Base-by-base conservation (phyloP, 2,888 invertebrate species). In the Andrena bucephala region DNA sequence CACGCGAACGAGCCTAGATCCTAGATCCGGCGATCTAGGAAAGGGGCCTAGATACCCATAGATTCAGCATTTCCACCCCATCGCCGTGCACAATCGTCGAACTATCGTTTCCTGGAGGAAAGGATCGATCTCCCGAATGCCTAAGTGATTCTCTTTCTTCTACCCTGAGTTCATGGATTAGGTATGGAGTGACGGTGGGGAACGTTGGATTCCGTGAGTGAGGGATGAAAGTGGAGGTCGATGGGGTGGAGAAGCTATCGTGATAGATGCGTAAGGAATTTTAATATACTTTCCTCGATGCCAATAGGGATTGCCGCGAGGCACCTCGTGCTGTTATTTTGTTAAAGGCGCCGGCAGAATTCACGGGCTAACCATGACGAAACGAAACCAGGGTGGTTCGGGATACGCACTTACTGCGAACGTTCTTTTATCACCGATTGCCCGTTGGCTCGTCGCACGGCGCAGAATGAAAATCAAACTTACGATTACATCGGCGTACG, bases 331-430 rank as follows among this genome's bases (percentile, higher is more conserved):
- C 70, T 83, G 68, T 81, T 71, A 77, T 75, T 84, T 78, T 83
- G 78, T 84, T 78, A 83, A 60, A 24, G 24, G 57, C 66, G 74
- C 52, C 27, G 27, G 29, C 16, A 13, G 59, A 52, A 63, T 76
- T 62, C 52, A 67, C 67, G 42, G 63, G 20, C 57, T 33, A 52
- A 60, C 27, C 48, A 31, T 27, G 69, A 76, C 42, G 48, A 68
- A 67, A 65, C 31, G 54, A 69, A 66, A 81, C 86, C 83, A 89
- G 90, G 90, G 93, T 93, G 92, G 92, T 92, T 93, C 92, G 92
- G 92, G 91, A 91, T 89, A 87, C 69, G 8, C 77, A 29, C 54
- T 57, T 16, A 67, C 65, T 52, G 73, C 52, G 65, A 77, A 71
- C 70, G 50, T 54, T 73, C 27, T 66, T 81, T 27, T 77, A 27